Evolutionary conservation across 2,797 vertebrate species (phyloP).

Genomic region (Schizopygopsis pylzovi): DNA sequence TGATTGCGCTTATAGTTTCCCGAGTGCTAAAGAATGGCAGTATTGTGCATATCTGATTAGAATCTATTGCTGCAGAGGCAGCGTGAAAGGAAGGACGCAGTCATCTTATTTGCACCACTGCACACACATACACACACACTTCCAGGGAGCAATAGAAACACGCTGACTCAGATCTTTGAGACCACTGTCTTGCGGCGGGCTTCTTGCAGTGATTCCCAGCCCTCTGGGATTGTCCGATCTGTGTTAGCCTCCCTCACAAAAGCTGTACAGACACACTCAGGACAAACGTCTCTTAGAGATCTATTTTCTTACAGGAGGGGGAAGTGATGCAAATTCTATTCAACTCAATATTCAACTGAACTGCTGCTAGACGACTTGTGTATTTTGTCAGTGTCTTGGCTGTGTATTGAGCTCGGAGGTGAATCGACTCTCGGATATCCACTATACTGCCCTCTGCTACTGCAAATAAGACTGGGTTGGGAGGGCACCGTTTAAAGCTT

Average conservation of each 20-base stretch:
- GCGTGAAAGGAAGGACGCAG: constrained; percentile 61
- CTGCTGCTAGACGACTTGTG: constrained; percentile 78
- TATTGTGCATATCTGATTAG: constrained; percentile 78
- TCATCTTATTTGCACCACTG: constrained; percentile 50
- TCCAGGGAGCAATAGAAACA: constrained; percentile 53
- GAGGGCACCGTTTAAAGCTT: constrained; percentile 18
- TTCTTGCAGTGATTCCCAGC: constrained; percentile 37
- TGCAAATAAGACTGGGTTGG: constrained; percentile 47
- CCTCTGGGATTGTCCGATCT: constrained; percentile 48
- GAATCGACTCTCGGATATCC: constrained; percentile 74
- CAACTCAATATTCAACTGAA: constrained; percentile 72
- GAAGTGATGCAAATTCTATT: constrained; percentile 68
- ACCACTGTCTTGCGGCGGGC: constrained; percentile 15
- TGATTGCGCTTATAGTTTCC: constrained; percentile 45
- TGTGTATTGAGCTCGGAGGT: constrained; percentile 67
- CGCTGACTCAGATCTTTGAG: constrained; percentile 54
- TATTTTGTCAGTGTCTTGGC: constrained; percentile 76
- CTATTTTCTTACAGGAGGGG: constrained; percentile 79
- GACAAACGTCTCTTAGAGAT: constrained; percentile 73
- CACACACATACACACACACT: constrained; percentile 30
- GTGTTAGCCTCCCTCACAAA: constrained; percentile 67
- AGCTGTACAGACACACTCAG: constrained; percentile 78
- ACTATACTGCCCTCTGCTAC: constrained; percentile 77
- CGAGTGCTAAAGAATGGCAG: constrained; percentile 66
- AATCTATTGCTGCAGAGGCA: constrained; percentile 66